These are phyloP conservation scores for Emydocephalus ijimae DNA, from an alignment of 2,113 vertebrate genomes.

Conservation along the genomic window DNA sequence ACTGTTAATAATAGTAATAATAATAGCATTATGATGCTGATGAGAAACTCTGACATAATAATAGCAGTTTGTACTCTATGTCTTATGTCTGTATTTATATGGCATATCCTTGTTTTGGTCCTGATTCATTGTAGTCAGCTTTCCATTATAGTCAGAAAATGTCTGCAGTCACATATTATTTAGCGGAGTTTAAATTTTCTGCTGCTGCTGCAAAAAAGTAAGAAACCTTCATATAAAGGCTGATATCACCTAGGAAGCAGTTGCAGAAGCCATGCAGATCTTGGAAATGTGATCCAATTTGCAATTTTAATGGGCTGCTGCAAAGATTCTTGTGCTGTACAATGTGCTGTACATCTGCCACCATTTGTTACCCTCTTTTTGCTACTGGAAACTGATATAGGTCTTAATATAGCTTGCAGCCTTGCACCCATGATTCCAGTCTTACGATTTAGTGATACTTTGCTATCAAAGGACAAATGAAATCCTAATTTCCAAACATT, in stretches of 20 bases:
- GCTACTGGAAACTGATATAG: not conserved
- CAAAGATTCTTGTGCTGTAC: not conserved
- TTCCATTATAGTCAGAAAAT: not conserved
- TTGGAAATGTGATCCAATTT: not conserved
- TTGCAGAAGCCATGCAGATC: not conserved
- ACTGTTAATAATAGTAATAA: not conserved
- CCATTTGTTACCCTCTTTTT: not conserved
- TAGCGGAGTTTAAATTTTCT: not conserved
- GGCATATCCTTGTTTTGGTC: not conserved
- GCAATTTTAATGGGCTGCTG: not conserved
- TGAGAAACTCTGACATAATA: not conserved
- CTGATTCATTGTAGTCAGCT: not conserved
- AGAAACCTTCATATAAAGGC: not conserved
- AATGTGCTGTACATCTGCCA: not conserved
- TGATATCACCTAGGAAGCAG: not conserved
- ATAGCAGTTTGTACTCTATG: not conserved
- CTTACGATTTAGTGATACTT: not conserved
- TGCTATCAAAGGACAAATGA: not conserved
- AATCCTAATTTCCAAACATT: not conserved
- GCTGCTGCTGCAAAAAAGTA: not conserved
- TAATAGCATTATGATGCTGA: not conserved
- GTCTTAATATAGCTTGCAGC: not conserved
- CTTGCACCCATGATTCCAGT: not conserved
- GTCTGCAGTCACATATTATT: not conserved
- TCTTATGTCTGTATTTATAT: not conserved